phyloP scores from a whole-genome alignment of 2,113 vertebrate species.

The Hemichromis elongatus region DNA sequence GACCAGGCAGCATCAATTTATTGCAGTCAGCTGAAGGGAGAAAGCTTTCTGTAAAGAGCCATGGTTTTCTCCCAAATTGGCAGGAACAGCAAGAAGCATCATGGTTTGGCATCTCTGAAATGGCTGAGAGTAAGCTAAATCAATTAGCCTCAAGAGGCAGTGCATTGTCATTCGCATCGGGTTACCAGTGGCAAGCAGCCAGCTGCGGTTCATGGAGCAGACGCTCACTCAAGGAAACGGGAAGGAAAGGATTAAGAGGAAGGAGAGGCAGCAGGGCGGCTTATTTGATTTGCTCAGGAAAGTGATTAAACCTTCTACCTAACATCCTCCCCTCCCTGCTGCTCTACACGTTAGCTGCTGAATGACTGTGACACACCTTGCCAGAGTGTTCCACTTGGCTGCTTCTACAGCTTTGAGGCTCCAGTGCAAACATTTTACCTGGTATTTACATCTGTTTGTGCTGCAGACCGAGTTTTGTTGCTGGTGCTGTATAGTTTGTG shows the following conservation, averaged over 20 bases:
- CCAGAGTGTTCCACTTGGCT: not conserved
- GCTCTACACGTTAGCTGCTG: not conserved
- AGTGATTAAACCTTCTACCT: constrained; percentile 49
- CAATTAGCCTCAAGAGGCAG: constrained; percentile 34
- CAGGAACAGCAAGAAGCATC: constrained; percentile 6
- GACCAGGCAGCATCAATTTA: not conserved
- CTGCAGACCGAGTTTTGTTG: not conserved
- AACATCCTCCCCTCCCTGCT: not conserved
- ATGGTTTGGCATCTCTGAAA: constrained; percentile 40
- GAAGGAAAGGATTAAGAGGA: not conserved
- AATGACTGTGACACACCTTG: constrained; percentile 2
- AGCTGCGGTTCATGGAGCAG: not conserved
- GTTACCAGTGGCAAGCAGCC: constrained; percentile 34
- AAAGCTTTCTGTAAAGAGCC: not conserved
- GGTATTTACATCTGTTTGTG: not conserved
- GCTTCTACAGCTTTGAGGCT: not conserved
- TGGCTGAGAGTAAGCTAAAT: constrained; percentile 43
- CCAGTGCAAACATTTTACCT: constrained; percentile 7
- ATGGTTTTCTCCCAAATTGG: constrained; percentile 11
- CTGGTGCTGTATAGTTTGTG: not conserved
- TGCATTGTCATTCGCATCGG: constrained; percentile 38
- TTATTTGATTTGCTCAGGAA: constrained; percentile 55
- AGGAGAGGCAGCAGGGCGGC: not conserved
- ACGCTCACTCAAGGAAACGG: constrained; percentile 3
- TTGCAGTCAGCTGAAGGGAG: not conserved